These are phyloP conservation scores for Calyptommatus sinebrachiatus DNA, from an alignment of 2,113 vertebrate species.

Conservation along the genomic window DNA sequence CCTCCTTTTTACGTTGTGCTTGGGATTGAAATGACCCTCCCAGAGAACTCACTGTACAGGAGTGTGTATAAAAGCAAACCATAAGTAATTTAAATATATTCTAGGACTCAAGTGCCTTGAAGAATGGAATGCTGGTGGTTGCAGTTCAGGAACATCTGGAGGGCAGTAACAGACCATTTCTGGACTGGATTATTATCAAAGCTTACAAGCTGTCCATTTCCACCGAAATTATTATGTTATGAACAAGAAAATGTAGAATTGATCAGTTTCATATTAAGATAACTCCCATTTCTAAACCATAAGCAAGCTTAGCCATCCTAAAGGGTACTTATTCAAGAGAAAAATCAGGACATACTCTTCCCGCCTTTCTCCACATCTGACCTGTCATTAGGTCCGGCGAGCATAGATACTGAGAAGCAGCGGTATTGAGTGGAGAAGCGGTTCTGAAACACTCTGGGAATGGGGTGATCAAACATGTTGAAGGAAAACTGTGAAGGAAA, in stretches of 20 bases:
- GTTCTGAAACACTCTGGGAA: constrained; percentile 92
- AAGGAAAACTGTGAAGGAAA: constrained; percentile 85
- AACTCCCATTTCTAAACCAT: not conserved
- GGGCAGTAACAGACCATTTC: too few species aligned
- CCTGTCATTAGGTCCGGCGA: constrained; percentile 95
- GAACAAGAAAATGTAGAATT: too few species aligned
- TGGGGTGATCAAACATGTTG: constrained; percentile 93
- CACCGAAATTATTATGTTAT: not conserved
- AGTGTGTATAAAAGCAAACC: too few species aligned
- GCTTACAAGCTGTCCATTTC: too few species aligned
- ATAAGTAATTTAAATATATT: too few species aligned
- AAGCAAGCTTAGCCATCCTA: constrained; percentile 1
- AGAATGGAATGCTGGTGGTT: too few species aligned
- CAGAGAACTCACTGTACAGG: too few species aligned
- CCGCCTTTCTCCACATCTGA: constrained; percentile 99
- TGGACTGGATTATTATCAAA: too few species aligned
- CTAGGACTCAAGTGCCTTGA: too few species aligned
- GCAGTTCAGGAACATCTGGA: too few species aligned
- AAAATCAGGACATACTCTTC: constrained; percentile 86
- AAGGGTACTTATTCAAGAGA: constrained; percentile 56
- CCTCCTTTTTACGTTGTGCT: too few species aligned
- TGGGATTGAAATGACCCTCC: too few species aligned
- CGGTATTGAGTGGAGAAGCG: constrained; percentile 98
- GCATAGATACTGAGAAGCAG: constrained; percentile 97
- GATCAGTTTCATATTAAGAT: not conserved